Evolutionary conservation across 2,888 invertebrate genomes (phyloP).

Genomic region (Plagodis dolabraria): DNA sequence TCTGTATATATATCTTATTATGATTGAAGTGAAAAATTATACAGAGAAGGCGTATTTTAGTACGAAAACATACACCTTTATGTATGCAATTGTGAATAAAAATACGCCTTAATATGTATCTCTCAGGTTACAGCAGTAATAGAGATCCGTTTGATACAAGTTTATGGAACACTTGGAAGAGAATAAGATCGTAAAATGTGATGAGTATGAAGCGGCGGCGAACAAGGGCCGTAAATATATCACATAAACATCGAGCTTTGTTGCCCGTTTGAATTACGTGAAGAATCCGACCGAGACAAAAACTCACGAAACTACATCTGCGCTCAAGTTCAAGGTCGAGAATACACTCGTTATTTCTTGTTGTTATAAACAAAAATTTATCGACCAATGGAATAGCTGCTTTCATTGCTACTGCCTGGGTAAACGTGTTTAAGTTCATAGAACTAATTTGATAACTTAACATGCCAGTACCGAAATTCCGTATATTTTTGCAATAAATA

Average conservation of each 20-base stretch:
- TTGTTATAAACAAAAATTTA: too few relatives aligned
- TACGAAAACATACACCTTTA: background rate
- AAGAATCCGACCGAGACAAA: background rate
- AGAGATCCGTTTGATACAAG: slow-evolving; percentile 31
- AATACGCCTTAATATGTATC: slow-evolving; percentile 14
- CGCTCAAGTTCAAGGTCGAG: background rate
- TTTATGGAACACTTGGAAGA: slow-evolving; percentile 30
- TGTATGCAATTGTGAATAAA: slow-evolving; percentile 4
- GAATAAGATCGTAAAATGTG: slow-evolving; percentile 31
- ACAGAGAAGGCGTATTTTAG: too few relatives aligned
- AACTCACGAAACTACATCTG: background rate
- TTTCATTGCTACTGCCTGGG: too few relatives aligned
- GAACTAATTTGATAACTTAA: too few relatives aligned
- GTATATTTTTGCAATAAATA: too few relatives aligned
- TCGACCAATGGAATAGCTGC: too few relatives aligned
- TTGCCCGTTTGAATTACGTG: slow-evolving; percentile 2
- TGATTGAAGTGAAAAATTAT: too few relatives aligned
- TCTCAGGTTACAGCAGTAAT: slow-evolving; percentile 18
- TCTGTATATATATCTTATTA: too few relatives aligned
- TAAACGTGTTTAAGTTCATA: too few relatives aligned
- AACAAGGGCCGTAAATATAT: slow-evolving; percentile 24
- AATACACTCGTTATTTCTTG: background rate
- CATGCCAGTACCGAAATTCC: too few relatives aligned
- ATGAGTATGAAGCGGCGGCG: slow-evolving; percentile 23
- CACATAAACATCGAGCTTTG: too few relatives aligned